Evolutionary conservation across 2,113 vertebrate genomes (phyloP).

Genomic region (Condylura cristata): DNA sequence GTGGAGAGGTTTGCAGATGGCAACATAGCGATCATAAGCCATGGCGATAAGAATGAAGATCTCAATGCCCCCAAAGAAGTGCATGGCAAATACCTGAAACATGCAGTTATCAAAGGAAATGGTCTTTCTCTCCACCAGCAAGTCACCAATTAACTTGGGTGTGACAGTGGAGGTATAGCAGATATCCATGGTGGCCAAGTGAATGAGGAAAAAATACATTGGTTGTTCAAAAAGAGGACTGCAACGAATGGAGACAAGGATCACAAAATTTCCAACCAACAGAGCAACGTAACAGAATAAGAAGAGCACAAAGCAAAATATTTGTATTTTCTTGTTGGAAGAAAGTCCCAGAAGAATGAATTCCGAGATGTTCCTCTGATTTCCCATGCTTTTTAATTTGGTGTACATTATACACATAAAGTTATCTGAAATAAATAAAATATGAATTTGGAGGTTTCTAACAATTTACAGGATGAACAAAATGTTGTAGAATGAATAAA

Average conservation of each 20-base stretch:
- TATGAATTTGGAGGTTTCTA: too few species aligned
- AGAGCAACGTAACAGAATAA: background rate
- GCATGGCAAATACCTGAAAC: too few species aligned
- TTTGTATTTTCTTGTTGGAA: background rate
- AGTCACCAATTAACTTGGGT: too few species aligned
- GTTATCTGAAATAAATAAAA: background rate
- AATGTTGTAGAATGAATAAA: too few species aligned
- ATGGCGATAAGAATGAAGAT: slow-evolving; percentile 17
- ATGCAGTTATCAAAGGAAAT: too few species aligned
- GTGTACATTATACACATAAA: background rate
- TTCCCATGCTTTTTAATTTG: background rate
- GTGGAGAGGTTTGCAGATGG: slow-evolving; percentile 28
- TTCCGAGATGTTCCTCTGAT: background rate
- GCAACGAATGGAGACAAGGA: background rate
- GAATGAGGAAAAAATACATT: slow-evolving; percentile 43
- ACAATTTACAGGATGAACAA: too few species aligned
- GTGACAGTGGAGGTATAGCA: too few species aligned
- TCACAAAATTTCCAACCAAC: background rate
- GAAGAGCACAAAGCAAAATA: slow-evolving; percentile 23
- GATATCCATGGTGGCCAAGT: too few species aligned
- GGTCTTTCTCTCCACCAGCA: too few species aligned
- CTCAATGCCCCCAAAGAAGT: too few species aligned
- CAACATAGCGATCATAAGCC: background rate
- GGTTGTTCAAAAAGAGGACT: background rate
- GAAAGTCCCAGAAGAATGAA: too few species aligned